Conservation (phyloP, 2,113 vertebrate genomes). For the Dicentrarchus labrax region DNA sequence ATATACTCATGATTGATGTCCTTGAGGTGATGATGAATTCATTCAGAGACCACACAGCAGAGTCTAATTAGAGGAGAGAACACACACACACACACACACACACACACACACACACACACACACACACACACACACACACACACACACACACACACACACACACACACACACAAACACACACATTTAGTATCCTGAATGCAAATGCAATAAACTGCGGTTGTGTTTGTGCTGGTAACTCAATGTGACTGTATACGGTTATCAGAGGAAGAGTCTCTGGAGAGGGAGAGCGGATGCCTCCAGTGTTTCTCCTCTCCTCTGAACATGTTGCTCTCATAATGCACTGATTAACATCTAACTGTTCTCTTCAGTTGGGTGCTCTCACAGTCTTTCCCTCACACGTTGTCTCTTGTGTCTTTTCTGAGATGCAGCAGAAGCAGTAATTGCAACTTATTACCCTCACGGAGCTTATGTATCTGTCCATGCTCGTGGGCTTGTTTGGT, state of each 20-base stretch:
- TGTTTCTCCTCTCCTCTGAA: conserved; percentile 48
- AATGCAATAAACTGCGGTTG: conserved; percentile 64
- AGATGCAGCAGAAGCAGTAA: background rate
- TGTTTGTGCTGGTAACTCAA: conserved; percentile 61
- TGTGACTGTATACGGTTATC: conserved; percentile 63
- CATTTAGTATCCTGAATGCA: conserved; percentile 42
- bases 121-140: conserved; percentile 17
- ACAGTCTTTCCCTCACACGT: conserved; percentile 7
- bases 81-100: conserved; percentile 36
- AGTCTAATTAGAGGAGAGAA: conserved; percentile 62
- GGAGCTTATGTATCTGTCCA: background rate
- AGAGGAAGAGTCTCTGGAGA: conserved; percentile 50
- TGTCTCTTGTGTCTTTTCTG: background rate
- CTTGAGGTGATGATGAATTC: conserved; percentile 66
- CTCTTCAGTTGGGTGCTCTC: conserved; percentile 25
- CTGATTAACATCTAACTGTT: conserved; percentile 44
- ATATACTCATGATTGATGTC: conserved; percentile 45
- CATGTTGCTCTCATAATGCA: conserved; percentile 47
- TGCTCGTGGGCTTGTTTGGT: background rate
- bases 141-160: conserved; percentile 36
- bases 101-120: conserved; percentile 24
- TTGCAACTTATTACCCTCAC: background rate
- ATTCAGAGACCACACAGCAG: conserved; percentile 41
- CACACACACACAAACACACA: conserved; percentile 6
- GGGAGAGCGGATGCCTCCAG: conserved; percentile 48